Evolutionary conservation across 2,113 vertebrate genomes (phyloP).

Genomic region (Cathartes aura): DNA sequence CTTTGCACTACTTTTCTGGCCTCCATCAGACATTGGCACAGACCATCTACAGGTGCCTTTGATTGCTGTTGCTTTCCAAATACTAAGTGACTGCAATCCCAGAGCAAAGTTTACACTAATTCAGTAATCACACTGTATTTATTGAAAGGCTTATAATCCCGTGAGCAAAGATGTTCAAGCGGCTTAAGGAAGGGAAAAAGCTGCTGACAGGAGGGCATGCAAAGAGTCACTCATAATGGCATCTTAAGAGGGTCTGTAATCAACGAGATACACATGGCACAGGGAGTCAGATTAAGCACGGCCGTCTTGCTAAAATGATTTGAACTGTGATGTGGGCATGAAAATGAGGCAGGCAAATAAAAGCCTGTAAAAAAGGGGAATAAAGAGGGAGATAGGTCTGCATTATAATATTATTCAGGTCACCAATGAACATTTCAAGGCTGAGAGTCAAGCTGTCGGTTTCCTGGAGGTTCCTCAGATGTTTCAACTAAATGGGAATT

Average conservation of each 20-base stretch:
- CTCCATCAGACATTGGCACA: neutral
- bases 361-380: neutral
- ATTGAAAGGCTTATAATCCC: constrained; percentile 54
- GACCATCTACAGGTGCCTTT: neutral
- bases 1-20: neutral
- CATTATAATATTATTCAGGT: constrained; percentile 43
- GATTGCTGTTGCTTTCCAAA: neutral
- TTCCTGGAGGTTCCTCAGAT: neutral
- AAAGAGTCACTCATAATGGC: constrained; percentile 59
- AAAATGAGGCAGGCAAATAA: constrained; percentile 53
- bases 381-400: constrained; percentile 14
- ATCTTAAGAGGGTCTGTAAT: constrained; percentile 70
- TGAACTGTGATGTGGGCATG: constrained; percentile 10
- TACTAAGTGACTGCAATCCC: neutral
- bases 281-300: constrained; percentile 54
- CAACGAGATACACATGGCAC: constrained; percentile 53
- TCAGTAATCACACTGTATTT: constrained; percentile 50
- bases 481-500: constrained; percentile 8
- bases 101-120: constrained; percentile 62
- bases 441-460: constrained; percentile 15
- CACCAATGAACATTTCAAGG: neutral
- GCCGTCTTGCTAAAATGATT: neutral
- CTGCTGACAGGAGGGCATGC: constrained; percentile 59
- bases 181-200: constrained; percentile 63
- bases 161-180: constrained; percentile 54